Base-by-base conservation (phyloP, 2,113 vertebrate species). In the Trogon surrucura region DNA sequence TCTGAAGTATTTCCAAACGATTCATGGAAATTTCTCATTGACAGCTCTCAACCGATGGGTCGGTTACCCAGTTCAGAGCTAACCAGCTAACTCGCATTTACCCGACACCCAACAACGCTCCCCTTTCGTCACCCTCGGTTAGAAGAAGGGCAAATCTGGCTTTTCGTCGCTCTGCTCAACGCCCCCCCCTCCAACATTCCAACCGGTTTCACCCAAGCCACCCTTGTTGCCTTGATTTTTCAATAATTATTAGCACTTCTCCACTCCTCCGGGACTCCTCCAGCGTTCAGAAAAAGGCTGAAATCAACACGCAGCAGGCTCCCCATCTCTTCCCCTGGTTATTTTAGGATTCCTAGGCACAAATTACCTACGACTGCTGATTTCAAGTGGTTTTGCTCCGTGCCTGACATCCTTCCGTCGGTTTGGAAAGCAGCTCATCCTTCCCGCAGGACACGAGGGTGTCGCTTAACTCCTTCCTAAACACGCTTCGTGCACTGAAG, bases 131-230 rank as follows among this genome's bases (percentile, higher is more conserved):
- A 4, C 23, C 34, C 53, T 8, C 25, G 4, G 2, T 60, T 38
- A n/a, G n/a, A 54, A 30, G 32, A 16, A 29, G 13, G 12, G 16
- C 74, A 54, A 30, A 20, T 14, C 44, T 20, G 48, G 34, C 23
- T 87, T 50, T 34, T 30, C 51, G 20, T 6, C 45, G 10, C n/a
- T 27, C 38, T 25, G 30, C 45, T 27, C 62, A 12, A 20, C 3
- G 10, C n/a, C 19, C 3, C 26, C 26, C 9, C 14, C 36, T 36
- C 20, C 6, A 19, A 34, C 32, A 21, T 16, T 17, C 20, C 0
- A 48, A 34, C 58, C 6, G 54, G 48, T 44, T 80, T 62, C 61
- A 27, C 44, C 50, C 53, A 57, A 20, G 32, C 41, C 6, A 22
- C 17, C 3, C 32, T 16, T 36, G 74, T 17, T 7, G 19, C 48